Evolutionary conservation across 2,888 invertebrate species (phyloP).

Genomic region (Incurvaria masculella): DNA sequence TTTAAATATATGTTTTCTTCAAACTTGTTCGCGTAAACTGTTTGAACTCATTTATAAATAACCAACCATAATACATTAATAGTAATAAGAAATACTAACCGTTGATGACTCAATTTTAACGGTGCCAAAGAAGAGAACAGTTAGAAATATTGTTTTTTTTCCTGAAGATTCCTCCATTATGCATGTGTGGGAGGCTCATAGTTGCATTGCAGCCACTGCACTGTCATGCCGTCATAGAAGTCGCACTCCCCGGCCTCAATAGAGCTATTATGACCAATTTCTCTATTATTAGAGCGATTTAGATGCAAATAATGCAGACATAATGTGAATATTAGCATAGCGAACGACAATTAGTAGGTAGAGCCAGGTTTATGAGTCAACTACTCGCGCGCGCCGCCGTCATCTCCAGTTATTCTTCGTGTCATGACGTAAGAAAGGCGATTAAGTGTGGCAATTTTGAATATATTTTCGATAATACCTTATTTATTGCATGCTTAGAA

Average conservation of each 20-base stretch:
- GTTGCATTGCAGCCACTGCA: too few relatives aligned
- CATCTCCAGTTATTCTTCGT: neutral
- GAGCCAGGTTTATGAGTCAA: neutral
- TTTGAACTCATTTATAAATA: too few relatives aligned
- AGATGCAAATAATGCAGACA: constrained; percentile 52
- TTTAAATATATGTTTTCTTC: too few relatives aligned
- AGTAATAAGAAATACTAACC: too few relatives aligned
- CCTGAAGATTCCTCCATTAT: too few relatives aligned
- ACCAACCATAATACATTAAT: too few relatives aligned
- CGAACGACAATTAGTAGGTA: constrained; percentile 11
- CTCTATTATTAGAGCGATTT: constrained; percentile 24
- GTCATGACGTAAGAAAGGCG: neutral
- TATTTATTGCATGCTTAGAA: too few relatives aligned
- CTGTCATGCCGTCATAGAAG: neutral
- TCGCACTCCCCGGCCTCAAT: neutral
- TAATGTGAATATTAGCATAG: constrained; percentile 50
- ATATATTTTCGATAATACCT: neutral
- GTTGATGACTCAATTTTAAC: too few relatives aligned
- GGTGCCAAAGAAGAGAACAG: too few relatives aligned
- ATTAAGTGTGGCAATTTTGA: neutral
- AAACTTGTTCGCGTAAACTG: too few relatives aligned
- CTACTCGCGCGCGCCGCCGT: neutral
- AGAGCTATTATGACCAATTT: neutral
- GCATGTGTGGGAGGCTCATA: too few relatives aligned
- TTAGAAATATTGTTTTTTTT: too few relatives aligned